Evolutionary conservation across 2,888 invertebrate species (phyloP).

Genomic region (Pyrocoelia pectoralis): DNA sequence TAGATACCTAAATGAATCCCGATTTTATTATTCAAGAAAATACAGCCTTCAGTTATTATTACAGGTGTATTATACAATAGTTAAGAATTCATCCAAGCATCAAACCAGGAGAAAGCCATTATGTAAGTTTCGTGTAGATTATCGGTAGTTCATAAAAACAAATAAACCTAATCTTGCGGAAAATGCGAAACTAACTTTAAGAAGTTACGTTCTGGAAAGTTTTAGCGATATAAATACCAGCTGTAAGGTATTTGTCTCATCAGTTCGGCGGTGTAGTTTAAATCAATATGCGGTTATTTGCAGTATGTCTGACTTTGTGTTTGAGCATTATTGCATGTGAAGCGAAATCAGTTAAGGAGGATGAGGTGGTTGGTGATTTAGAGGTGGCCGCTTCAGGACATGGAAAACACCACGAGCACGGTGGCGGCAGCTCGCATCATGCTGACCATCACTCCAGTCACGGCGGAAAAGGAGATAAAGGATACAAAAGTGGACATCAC

Average conservation of each 20-base stretch:
- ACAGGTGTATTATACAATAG: conserved; percentile 41
- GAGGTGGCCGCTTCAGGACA: conserved; percentile 29
- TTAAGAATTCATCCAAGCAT: conserved; percentile 50
- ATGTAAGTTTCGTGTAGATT: conserved; percentile 51
- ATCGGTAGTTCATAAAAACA: conserved; percentile 32
- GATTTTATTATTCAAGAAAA: too few species aligned
- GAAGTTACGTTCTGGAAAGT: conserved; percentile 42
- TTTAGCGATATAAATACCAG: conserved; percentile 51
- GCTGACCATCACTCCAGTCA: conserved; percentile 73
- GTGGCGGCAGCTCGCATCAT: conserved; percentile 75
- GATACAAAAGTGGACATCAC: conserved; percentile 77
- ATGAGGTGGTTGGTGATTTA: conserved; percentile 43
- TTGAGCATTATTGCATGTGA: conserved; percentile 47
- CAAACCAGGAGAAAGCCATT: conserved; percentile 56
- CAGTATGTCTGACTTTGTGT: conserved; percentile 52
- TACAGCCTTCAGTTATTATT: conserved; percentile 20
- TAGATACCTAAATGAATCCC: too few species aligned
- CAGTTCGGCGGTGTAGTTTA: conserved; percentile 31
- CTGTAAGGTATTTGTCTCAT: conserved; percentile 28
- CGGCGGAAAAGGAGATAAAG: conserved; percentile 81
- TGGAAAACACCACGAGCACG: conserved; percentile 64
- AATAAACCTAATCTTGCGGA: conserved; percentile 50
- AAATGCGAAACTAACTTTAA: conserved; percentile 47
- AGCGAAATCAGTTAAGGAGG: conserved; percentile 52
- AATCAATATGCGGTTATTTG: conserved; percentile 50